Evolutionary conservation across 2,113 vertebrate genomes (phyloP), one percentile per base, ranked within the genome.

Genomic region (Capreolus pygargus): DNA sequence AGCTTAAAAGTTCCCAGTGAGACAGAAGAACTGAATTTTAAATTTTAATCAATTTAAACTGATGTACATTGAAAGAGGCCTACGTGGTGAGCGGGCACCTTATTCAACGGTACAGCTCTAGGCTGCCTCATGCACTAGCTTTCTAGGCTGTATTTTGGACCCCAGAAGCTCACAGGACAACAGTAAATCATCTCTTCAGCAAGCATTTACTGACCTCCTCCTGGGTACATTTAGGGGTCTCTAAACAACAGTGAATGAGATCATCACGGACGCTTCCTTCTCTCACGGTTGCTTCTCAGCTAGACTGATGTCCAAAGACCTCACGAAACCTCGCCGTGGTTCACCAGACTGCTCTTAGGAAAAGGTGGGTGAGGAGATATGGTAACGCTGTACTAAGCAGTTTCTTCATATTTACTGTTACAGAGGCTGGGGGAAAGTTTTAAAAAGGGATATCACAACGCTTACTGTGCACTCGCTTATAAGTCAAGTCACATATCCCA

Each of bases 331-430:
- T 83, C 84, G n/a, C 58, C 50, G 67, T 39, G 79, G 95, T 67
- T 98, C 86, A 83, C 28, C 43, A 97, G 89, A 79, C 64, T 79
- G 86, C 94, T 87, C 86, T 86, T 82, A 94, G 94, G 97, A 97
- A 94, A 97, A 95, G 39, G 85, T 86, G 91, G 96, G 95, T 95
- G 90, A 96, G 30, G 25, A 87, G 47, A 84, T 50, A 76, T 47
- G 86, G 92, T 95, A 96, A 82, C 0, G 15, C 83, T 89, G 82
- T 61, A 87, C 33, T 91, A 98, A 91, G 50, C 4, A 3, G 43
- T 95, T 97, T 98, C 98, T 98, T 96, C 58, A 17, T 88, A 96
- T 96, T 98, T 91, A 98, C 89, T 85, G 93, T 98, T 96, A 97
- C 50, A 60, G 61, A 93, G 97, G 96, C 87, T 25, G 74, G 89